Base-by-base conservation (phyloP, 2,888 invertebrate genomes). In the Taenaris catops region DNA sequence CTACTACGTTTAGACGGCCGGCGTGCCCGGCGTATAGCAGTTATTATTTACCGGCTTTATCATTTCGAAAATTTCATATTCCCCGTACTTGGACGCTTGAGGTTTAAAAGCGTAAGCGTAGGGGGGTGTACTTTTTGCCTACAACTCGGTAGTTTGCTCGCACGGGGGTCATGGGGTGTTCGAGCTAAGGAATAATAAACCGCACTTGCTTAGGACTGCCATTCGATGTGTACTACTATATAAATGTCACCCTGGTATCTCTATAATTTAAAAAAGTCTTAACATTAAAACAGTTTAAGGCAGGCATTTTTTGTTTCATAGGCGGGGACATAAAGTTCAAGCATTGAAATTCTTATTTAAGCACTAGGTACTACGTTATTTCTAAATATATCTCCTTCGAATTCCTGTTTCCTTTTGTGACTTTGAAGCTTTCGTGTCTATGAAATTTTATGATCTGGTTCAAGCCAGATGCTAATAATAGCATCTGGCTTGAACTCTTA, bases 41-140 rank as follows among this genome's bases (percentile, higher is more conserved):
- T 86, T 86, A 84, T 84, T 86, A 86, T 86, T 86, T 84, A 84
- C 86, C 79, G 74, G 83, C 83, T 84, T 84, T 84, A 84, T 84
- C 84, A 84, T 86, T 86, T 84, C 84, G 84, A 84, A 86, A 86
- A 84, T 86, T 86, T 83, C 84, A 86, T 84, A 84, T 84, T 83
- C 84, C 79, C 81, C 72, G 76, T 79, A 79, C 83, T 83, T 81
- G 83, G 84, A 83, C 84, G 84, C 73, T 81, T 81, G 83, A 83
- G 84, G 83, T 83, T 84, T 84, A 78, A 81, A 83, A 81, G 81
- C 81, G 75, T 75, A 67, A 71, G 73, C 73, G 69, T 60, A 55
- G 57, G 65, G 63, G 67, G 65, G 63, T 58, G 63, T 66, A 73
- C 71, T 75, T 80, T 81, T 81, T 80, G 78, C 78, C 71, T 71